Conservation (phyloP, 2,113 vertebrate species). For the Salvator merianae region DNA sequence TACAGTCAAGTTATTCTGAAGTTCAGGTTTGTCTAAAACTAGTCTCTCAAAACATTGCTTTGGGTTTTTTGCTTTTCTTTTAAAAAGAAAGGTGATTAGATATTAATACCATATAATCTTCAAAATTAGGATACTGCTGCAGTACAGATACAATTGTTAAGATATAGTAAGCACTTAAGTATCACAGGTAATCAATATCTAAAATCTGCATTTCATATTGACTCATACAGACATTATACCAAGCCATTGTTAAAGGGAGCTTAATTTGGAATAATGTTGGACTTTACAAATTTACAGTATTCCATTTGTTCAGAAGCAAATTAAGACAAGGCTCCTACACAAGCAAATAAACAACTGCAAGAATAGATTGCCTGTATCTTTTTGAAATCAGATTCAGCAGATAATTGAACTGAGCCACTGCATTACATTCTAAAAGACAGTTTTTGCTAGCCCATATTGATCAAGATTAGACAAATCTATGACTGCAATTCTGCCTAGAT, state of each 20-base stretch:
- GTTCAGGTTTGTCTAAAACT: not conserved
- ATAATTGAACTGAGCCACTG: not conserved
- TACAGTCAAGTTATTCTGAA: not conserved
- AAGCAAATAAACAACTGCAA: not conserved
- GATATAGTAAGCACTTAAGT: not conserved
- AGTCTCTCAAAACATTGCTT: too few relatives aligned
- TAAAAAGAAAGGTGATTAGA: too few relatives aligned
- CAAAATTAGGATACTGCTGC: not conserved
- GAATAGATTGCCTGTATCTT: not conserved
- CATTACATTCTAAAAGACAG: not conserved
- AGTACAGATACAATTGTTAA: not conserved
- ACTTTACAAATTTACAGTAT: not conserved
- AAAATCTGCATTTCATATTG: not conserved
- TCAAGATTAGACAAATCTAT: too few relatives aligned
- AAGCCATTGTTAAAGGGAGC: not conserved
- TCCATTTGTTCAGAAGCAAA: not conserved
- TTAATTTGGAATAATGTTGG: not conserved
- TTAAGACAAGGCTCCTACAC: not conserved
- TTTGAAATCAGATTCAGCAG: not conserved
- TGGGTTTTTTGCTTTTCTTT: too few relatives aligned
- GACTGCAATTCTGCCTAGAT: too few relatives aligned
- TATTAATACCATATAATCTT: not conserved
- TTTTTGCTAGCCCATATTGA: too few relatives aligned
- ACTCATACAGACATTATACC: too few relatives aligned
- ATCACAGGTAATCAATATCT: not conserved